These are phyloP conservation scores for Suillia variegata DNA, from an alignment of 2,888 invertebrate genomes.

Conservation along the genomic window DNA sequence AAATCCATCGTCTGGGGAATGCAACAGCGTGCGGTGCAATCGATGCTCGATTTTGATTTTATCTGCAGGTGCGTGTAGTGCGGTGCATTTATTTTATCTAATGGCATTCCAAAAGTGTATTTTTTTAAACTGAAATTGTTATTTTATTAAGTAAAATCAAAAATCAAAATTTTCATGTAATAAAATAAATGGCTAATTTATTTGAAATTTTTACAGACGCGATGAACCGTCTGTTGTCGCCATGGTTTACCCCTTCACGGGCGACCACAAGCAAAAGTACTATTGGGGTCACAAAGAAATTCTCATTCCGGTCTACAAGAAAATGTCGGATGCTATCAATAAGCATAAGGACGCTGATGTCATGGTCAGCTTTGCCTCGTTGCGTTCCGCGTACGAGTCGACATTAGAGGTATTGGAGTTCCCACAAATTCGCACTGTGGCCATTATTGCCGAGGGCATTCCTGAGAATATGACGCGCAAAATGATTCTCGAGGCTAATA, in stretches of 20 bases:
- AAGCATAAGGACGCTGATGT: constrained; percentile 96
- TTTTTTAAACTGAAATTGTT: background rate
- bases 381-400: constrained; percentile 96
- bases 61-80: constrained; percentile 57
- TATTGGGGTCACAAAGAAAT: constrained; percentile 99
- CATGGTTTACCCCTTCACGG: constrained; percentile 97
- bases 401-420: constrained; percentile 93
- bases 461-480: constrained; percentile 98
- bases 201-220: constrained; percentile 69
- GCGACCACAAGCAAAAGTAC: constrained; percentile 99
- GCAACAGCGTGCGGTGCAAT: constrained; percentile 94
- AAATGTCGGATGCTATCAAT: constrained; percentile 94
- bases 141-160: background rate
- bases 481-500: constrained; percentile 81
- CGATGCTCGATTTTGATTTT: constrained; percentile 62
- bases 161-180: background rate
- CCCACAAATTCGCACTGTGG: constrained; percentile 93
- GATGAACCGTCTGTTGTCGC: constrained; percentile 93
- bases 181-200: no score
- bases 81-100: background rate
- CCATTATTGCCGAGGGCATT: constrained; percentile 99
- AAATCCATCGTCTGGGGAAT: constrained; percentile 98
- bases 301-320: constrained; percentile 91
- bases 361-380: constrained; percentile 95
- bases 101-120: background rate